Evolutionary conservation across 2,797 vertebrate species (phyloP), one percentile per base, ranked within the genome.

Genomic region (Neostethus bicornis): DNA sequence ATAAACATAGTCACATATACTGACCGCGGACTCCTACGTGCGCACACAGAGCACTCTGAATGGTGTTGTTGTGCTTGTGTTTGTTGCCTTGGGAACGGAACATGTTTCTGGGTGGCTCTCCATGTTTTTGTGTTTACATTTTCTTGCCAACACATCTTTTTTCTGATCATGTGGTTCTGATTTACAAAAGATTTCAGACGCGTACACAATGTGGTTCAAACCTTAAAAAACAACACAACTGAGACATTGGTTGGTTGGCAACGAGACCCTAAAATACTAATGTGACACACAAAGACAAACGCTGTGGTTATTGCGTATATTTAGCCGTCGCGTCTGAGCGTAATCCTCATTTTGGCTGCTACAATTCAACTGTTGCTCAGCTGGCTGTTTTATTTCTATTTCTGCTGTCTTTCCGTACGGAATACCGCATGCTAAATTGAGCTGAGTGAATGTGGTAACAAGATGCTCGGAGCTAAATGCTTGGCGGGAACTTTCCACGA

Each of bases 371-470:
- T 54, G 63, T 66, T n/a, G n/a, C 72, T 69, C 54, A 49, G 53
- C 50, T 31, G 58, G 21, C 38, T 46, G 54, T 73, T 66, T 31
- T 65, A 53, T 58, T 57, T 79, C 79, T 88, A 83, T 88, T 87
- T 59, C 63, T 67, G 73, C 61, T 12, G 3, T 77, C 66, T 77
- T 84, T 88, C 82, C 79, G 38, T 79, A 76, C 79, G 23, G 79
- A 80, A 76, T 37, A 51, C 75, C 79, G 13, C 74, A 72, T 35
- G 69, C 85, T 88, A 86, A 84, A 77, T 77, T 32, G 66, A 77
- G 79, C 48, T 0, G 29, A 66, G 71, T 59, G 80, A 81, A 79
- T 87, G 86, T 81, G 85, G 85, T 85, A 86, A 88, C 81, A 79
- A 85, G 88, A 88, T 75, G 86, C 73, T 75, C 63, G 19, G 68